Conservation (phyloP, 2,113 vertebrate species). For the Halichoeres trimaculatus region DNA sequence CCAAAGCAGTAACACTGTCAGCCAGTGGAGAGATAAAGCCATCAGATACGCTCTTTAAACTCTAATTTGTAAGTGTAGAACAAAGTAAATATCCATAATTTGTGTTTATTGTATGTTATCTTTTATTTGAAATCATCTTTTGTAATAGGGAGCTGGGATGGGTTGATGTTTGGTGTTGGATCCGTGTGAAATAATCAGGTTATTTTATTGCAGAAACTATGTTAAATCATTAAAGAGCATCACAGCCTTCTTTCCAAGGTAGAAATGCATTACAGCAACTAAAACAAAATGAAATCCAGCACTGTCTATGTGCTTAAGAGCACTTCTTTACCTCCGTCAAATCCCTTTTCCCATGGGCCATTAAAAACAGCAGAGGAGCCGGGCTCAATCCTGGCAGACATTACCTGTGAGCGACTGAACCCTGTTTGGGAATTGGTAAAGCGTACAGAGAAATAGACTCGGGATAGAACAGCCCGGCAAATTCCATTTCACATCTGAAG, state of each 20-base stretch:
- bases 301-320: constrained; percentile 86
- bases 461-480: constrained; percentile 91
- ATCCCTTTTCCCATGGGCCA: constrained; percentile 88
- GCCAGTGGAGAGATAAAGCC: constrained; percentile 65
- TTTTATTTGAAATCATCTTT: constrained; percentile 9
- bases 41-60: constrained; percentile 66
- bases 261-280: constrained; percentile 90
- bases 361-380: constrained; percentile 84
- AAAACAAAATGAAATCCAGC: constrained; percentile 93
- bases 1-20: constrained; percentile 75
- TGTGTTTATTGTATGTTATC: constrained; percentile 20
- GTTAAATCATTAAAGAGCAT: constrained; percentile 86
- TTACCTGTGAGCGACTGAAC: constrained; percentile 94
- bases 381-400: constrained; percentile 91
- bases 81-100: constrained; percentile 37
- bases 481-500: constrained; percentile 99
- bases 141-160: background rate
- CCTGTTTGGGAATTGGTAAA: constrained; percentile 96
- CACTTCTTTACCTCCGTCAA: constrained; percentile 91
- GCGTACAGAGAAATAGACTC: constrained; percentile 89
- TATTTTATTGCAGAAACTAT: constrained; percentile 39
- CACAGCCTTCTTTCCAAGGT: constrained; percentile 87
- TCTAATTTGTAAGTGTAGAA: constrained; percentile 37
- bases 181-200: constrained; percentile 1
- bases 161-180: constrained; percentile 1